A percentile compares a stretch with the other conserved stretches of the same genome.
Conservation (phyloP, 2,888 invertebrate species). For the Uloborus plumipes region DNA sequence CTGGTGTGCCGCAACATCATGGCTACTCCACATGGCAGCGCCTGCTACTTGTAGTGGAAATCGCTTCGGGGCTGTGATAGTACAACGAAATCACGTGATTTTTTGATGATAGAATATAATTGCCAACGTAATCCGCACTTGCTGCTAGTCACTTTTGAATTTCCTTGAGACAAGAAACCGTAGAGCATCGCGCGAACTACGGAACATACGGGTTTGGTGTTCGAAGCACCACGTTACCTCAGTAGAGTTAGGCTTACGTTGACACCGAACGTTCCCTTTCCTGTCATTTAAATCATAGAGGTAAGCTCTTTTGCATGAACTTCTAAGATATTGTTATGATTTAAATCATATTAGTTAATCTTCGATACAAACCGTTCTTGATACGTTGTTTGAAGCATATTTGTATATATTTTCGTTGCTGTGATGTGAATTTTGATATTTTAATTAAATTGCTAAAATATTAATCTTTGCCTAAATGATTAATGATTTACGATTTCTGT, state of each 20-base stretch:
- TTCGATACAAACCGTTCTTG: too few species aligned
- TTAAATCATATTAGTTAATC: too few species aligned
- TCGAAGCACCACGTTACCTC: conserved; percentile 2
- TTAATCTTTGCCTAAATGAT: too few species aligned
- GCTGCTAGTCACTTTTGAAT: neutral
- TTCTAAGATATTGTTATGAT: too few species aligned
- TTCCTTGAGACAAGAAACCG: neutral
- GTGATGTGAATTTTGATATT: too few species aligned
- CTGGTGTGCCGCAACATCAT: conserved; percentile 63
- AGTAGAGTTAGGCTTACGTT: conserved; percentile 46
- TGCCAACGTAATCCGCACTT: conserved; percentile 8
- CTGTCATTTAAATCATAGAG: conserved; percentile 29
- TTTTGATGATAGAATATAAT: conserved; percentile 22
- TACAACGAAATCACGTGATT: conserved; percentile 36
- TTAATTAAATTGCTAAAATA: too few species aligned
- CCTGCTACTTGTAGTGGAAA: conserved; percentile 6
- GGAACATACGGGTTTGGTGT: neutral
- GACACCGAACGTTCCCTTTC: conserved; percentile 20
- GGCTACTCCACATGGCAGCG: conserved; percentile 55
- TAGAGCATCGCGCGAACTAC: too few species aligned
- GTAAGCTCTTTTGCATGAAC: conserved; percentile 11
- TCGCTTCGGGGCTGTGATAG: conserved; percentile 8
- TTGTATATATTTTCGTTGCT: too few species aligned
- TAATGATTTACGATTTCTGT: too few species aligned
- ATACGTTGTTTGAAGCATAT: too few species aligned